phyloP scores from a whole-genome alignment of 2,113 vertebrate genomes.

The Ictalurus punctatus region DNA sequence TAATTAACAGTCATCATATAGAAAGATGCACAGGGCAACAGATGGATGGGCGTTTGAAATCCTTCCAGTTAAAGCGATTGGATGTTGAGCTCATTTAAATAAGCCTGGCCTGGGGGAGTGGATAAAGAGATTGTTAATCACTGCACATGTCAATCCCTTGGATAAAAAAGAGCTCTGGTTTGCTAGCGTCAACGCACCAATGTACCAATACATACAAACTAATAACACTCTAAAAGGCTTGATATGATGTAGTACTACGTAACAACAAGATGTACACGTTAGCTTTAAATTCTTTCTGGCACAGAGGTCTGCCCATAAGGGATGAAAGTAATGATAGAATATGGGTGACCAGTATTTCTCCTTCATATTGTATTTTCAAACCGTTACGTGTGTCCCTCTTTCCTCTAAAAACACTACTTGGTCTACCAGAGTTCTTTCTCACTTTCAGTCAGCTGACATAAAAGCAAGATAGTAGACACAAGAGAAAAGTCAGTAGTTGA shows the following conservation, averaged over 20 bases:
- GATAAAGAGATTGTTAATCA: slow-evolving; percentile 72
- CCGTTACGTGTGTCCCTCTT: not conserved
- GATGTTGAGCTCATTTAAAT: slow-evolving; percentile 59
- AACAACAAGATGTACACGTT: not conserved
- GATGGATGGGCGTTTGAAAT: slow-evolving; percentile 68
- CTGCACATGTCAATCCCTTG: slow-evolving; percentile 66
- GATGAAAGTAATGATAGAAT: not conserved
- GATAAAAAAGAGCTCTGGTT: slow-evolving; percentile 7
- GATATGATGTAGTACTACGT: not conserved
- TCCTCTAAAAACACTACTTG: not conserved
- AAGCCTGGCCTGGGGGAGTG: slow-evolving; percentile 65
- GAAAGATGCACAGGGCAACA: slow-evolving; percentile 34
- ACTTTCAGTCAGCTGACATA: not conserved
- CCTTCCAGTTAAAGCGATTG: slow-evolving; percentile 75
- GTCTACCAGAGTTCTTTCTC: not conserved
- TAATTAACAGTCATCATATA: not conserved
- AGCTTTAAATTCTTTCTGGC: not conserved
- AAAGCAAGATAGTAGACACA: not conserved
- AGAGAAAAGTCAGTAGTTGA: not conserved
- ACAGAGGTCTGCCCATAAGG: not conserved
- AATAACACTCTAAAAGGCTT: not conserved
- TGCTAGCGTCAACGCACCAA: not conserved
- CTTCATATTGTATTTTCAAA: not conserved
- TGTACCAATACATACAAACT: not conserved
- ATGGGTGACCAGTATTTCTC: not conserved